Base-by-base conservation (phyloP, 2,113 vertebrate genomes). In the Phyllostomus discolor region DNA sequence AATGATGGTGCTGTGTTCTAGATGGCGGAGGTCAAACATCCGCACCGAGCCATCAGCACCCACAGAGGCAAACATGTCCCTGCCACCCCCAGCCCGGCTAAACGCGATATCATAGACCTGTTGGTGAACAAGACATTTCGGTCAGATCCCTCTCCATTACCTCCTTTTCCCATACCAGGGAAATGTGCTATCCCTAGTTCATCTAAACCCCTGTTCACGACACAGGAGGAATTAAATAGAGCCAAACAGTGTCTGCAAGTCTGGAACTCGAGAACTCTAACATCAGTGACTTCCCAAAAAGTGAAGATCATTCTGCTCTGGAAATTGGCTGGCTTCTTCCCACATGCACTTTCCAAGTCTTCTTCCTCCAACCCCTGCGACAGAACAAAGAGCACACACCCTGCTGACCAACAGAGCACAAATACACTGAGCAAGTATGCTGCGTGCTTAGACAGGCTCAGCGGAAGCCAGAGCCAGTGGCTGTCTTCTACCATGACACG, bases 1-100 rank as follows among this genome's bases (percentile, higher is more conserved):
- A 96, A 99, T 99, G 96, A 99, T 99, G 98, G 99, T 99, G 98
- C 99, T 99, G 98, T 99, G 99, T 85, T 99, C 99, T 98, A 99
- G 98, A 96, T 99, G 99, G 2, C 99, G 99, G 2, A 99, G 99
- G 95, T 99, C 99, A 11, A 99, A 99, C 99, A 99, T 99, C 48
- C 99, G 98, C 73, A 99, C 99, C 0, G 99, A 99, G 67, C 99
- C 99, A 5, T 99, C 99, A 0, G 99, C 99, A 0, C 99, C 99
- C 59, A 99, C 99, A 0, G 99, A 99, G 14, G 99, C 99, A 1
- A 99, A 99, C 99, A 99, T 99, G 87, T 99, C 99, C 46, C 99
- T 98, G 3, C 99, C 99, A 0, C 99, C 99, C 2, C 99, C 99
- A 0, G 99, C 99, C 0, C 99, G 99, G 98, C 99, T 99, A 97